These are phyloP conservation scores for Onychostruthus taczanowskii DNA, from an alignment of 2,113 vertebrate species.

Conservation along the genomic window DNA sequence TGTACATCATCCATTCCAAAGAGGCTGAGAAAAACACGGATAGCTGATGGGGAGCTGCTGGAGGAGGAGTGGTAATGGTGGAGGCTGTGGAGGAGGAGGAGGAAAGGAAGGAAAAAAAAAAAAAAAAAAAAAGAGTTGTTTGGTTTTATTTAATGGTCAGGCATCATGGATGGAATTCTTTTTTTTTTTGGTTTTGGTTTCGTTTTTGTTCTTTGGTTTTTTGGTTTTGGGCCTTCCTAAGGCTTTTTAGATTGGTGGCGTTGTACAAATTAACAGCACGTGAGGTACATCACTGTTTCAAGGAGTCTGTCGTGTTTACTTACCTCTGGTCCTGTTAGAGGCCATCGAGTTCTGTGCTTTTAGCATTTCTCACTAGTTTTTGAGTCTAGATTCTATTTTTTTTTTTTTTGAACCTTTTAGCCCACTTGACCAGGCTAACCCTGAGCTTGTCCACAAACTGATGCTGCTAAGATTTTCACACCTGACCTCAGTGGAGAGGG, in stretches of 20 bases:
- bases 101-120: not conserved
- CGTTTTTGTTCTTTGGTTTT: not conserved
- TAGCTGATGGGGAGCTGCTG: constrained; percentile 75
- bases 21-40: constrained; percentile 84
- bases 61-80: fast-evolving
- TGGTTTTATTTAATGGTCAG: not conserved
- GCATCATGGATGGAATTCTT: not conserved
- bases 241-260: constrained; percentile 28
- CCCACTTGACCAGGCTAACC: constrained; percentile 24
- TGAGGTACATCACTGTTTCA: constrained; percentile 35
- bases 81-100: not conserved
- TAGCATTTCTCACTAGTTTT: constrained; percentile 51
- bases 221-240: not conserved
- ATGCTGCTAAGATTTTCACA: constrained; percentile 76
- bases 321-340: constrained; percentile 66
- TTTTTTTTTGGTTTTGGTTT: not conserved
- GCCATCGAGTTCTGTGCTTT: constrained; percentile 42
- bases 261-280: constrained; percentile 63
- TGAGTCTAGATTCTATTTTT: constrained; percentile 31
- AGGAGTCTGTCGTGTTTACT: constrained; percentile 70
- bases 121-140: not conserved
- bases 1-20: constrained; percentile 98
- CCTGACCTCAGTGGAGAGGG: constrained; percentile 65
- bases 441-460: constrained; percentile 68
- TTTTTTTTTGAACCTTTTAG: not conserved